phyloP scores from a whole-genome alignment of 2,888 invertebrate species.

The Melinopterus prodromus region DNA sequence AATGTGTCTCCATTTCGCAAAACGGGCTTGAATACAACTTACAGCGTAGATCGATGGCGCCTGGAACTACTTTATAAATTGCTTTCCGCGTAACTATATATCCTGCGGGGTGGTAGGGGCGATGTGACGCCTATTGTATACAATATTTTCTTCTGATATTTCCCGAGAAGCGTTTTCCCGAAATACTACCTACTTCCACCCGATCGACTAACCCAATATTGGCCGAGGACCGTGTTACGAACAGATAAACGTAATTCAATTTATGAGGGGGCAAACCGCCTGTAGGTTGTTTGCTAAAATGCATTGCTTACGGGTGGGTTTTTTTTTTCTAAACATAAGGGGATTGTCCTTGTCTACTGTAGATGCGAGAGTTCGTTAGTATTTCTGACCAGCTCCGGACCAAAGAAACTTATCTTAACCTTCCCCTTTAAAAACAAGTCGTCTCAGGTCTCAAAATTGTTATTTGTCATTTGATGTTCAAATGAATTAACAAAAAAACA shows the following conservation, averaged over 20 bases:
- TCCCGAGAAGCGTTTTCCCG: neutral
- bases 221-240: neutral
- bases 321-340: neutral
- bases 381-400: too few relatives aligned
- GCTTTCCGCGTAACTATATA: slow-evolving; percentile 4
- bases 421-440: too few relatives aligned
- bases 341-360: neutral
- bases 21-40: neutral
- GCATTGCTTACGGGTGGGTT: neutral
- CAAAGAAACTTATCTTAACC: too few relatives aligned
- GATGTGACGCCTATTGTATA: neutral
- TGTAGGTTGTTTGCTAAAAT: neutral
- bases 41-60: neutral
- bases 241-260: slow-evolving; percentile 4
- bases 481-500: too few relatives aligned
- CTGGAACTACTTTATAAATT: neutral
- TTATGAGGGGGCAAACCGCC: neutral
- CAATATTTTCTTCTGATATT: slow-evolving; percentile 4
- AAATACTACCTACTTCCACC: neutral
- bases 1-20: neutral
- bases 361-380: too few relatives aligned
- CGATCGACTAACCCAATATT: slow-evolving; percentile 4
- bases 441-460: too few relatives aligned
- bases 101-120: neutral
- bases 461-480: too few relatives aligned